These are phyloP conservation scores for Caranx melampygus DNA, from an alignment of 2,113 vertebrate genomes.

Conservation along the genomic window DNA sequence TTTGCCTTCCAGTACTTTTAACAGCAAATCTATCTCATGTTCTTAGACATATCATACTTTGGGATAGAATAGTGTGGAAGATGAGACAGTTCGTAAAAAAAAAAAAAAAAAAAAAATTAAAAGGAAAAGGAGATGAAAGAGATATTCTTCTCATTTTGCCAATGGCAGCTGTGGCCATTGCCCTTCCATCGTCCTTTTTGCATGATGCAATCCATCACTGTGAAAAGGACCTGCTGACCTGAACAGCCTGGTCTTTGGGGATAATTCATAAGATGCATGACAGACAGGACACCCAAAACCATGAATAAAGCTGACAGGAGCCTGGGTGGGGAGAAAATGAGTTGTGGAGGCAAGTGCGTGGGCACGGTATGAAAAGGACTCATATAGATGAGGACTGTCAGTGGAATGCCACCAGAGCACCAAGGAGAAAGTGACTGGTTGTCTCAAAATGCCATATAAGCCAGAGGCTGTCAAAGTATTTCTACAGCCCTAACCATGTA, in stretches of 20 bases:
- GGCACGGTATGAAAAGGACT: constrained; percentile 32
- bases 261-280: constrained; percentile 57
- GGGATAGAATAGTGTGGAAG: background rate
- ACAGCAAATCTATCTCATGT: background rate
- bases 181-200: constrained; percentile 38
- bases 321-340: background rate
- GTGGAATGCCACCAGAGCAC: constrained; percentile 53
- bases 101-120: background rate
- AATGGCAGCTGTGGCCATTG: constrained; percentile 3
- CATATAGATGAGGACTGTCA: constrained; percentile 41
- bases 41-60: background rate
- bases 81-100: background rate
- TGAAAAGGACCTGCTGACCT: constrained; percentile 42
- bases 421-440: background rate
- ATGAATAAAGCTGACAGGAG: constrained; percentile 67
- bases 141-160: background rate
- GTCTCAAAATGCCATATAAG: constrained; percentile 25
- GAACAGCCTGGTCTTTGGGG: constrained; percentile 31
- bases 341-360: constrained; percentile 40
- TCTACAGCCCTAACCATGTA: background rate
- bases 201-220: constrained; percentile 58
- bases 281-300: constrained; percentile 42
- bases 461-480: background rate
- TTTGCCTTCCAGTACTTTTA: background rate
- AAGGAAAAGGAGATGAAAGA: background rate